Evolutionary conservation across 1,140 invertebrate species (phyloP).

Genomic region (Brachionus plicatilis): DNA sequence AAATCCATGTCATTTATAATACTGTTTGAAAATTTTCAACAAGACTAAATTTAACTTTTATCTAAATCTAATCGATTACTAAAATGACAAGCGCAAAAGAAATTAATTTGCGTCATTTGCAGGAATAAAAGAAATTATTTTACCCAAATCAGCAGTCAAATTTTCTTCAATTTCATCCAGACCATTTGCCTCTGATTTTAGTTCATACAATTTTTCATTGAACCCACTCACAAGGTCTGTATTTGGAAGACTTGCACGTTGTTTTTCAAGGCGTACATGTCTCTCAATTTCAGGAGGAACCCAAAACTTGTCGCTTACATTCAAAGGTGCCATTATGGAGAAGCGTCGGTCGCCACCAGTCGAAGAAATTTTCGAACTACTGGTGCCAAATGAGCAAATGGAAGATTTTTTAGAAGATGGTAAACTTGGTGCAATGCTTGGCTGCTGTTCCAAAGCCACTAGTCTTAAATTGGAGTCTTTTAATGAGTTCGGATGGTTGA

Average conservation of each 20-base stretch:
- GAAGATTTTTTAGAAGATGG: not conserved
- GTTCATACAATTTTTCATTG: not conserved
- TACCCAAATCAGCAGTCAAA: not conserved
- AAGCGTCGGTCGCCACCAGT: not conserved
- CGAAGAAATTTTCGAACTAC: not conserved
- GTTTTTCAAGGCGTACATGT: not conserved
- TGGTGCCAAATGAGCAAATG: not conserved
- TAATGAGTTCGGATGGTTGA: not conserved
- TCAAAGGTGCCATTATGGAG: not conserved
- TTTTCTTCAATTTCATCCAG: not conserved
- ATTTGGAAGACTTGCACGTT: not conserved
- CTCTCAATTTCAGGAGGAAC: conserved; percentile 8
- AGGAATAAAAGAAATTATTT: not conserved
- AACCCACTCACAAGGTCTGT: not conserved
- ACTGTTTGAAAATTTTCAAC: not conserved
- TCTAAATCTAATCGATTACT: not conserved
- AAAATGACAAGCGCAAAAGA: not conserved
- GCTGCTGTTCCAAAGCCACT: conserved; percentile 3
- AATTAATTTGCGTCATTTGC: not conserved
- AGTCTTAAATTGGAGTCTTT: not conserved
- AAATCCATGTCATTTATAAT: not conserved
- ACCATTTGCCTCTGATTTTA: not conserved
- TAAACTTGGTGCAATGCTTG: not conserved
- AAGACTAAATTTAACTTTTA: not conserved
- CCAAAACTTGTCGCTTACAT: conserved; percentile 10